A percentile compares a stretch with the other conserved stretches of the same genome.
phyloP scores from a whole-genome alignment of 2,797 vertebrate genomes.

The Craterocephalus amniculus region DNA sequence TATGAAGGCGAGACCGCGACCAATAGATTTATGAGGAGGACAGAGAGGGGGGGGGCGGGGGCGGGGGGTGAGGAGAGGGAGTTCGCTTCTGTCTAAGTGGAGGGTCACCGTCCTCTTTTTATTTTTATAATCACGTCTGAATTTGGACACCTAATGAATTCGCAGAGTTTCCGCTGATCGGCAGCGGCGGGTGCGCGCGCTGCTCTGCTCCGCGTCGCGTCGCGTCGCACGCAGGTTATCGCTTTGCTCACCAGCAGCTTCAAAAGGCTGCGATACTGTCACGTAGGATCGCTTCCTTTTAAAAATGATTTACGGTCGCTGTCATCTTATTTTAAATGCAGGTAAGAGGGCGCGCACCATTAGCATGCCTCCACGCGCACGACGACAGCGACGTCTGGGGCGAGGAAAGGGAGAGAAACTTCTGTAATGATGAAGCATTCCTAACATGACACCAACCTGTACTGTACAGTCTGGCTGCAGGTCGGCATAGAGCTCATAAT shows the following conservation, averaged over 20 bases:
- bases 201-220: no score
- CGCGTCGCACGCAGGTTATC: background rate
- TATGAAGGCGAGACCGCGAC: conserved; percentile 90
- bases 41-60: background rate
- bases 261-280: conserved; percentile 8
- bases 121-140: background rate
- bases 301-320: conserved; percentile 22
- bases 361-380: conserved; percentile 5
- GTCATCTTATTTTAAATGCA: conserved; percentile 1
- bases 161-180: conserved; percentile 17
- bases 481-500: no score
- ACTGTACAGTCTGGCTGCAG: no score
- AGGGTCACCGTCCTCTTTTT: conserved; percentile 34
- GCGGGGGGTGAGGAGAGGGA: conserved; percentile 2
- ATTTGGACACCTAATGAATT: background rate
- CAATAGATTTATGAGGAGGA: conserved; percentile 91
- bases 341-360: background rate
- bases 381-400: conserved; percentile 19
- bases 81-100: conserved; percentile 1
- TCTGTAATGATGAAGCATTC: conserved; percentile 13
- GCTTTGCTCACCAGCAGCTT: conserved; percentile 29
- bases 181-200: conserved; percentile 14
- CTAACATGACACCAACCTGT: background rate
- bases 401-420: conserved; percentile 25
- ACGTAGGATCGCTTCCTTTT: conserved; percentile 14